These are phyloP conservation scores for Percopsis omiscomaycus DNA, from an alignment of 2,797 vertebrate species.

Conservation along the genomic window DNA sequence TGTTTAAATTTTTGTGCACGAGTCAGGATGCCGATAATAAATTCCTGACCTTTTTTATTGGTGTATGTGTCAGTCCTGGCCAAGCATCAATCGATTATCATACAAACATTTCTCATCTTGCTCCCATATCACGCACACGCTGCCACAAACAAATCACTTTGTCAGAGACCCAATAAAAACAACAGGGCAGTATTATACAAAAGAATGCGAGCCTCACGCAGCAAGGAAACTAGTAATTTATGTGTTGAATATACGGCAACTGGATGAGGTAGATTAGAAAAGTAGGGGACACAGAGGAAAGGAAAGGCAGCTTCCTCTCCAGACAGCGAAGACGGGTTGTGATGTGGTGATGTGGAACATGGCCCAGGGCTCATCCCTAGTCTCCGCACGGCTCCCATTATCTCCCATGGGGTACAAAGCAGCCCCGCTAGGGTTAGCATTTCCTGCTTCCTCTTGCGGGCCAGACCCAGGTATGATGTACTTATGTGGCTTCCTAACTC, in stretches of 20 bases:
- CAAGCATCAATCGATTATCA: constrained; percentile 34
- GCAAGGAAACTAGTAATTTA: constrained; percentile 1
- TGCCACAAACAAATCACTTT: constrained; percentile 19
- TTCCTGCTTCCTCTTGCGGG: constrained; percentile 68
- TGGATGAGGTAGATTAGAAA: background rate
- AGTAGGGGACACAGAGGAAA: constrained; percentile 15
- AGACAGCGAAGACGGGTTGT: constrained; percentile 45
- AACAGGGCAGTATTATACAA: background rate
- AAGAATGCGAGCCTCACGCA: background rate
- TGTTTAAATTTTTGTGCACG: constrained; percentile 23
- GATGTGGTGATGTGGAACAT: constrained; percentile 61
- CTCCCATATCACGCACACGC: constrained; percentile 45
- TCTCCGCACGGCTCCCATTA: constrained; percentile 65
- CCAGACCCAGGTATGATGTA: constrained; percentile 47
- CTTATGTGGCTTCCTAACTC: constrained; percentile 59
- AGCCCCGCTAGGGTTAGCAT: constrained; percentile 57
- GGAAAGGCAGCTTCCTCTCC: constrained; percentile 58
- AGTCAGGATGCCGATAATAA: constrained; percentile 24
- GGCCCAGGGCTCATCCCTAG: constrained; percentile 54
- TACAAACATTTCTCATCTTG: constrained; percentile 31
- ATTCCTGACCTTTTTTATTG: constrained; percentile 48
- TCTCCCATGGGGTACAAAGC: constrained; percentile 72
- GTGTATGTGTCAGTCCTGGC: constrained; percentile 36
- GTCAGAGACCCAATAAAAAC: background rate
- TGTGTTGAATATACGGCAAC: background rate